Percentiles rank a stretch among this genome's conserved stretches.
phyloP scores from a whole-genome alignment of 2,888 invertebrate genomes.

The Epicampocera succincta region DNA sequence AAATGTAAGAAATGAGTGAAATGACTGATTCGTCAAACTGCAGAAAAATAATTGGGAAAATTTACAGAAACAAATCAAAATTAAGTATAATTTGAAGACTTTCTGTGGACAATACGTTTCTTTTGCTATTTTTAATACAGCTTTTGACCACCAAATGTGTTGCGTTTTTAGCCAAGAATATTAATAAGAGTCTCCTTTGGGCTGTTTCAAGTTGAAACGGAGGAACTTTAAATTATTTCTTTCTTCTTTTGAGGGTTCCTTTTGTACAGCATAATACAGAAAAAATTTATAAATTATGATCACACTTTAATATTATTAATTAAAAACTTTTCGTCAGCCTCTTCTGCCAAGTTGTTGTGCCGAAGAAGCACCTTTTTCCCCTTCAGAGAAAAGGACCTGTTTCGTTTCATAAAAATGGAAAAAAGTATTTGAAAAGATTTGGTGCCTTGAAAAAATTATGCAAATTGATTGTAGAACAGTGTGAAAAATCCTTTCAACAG shows the following conservation, averaged over 20 bases:
- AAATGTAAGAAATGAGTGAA: slow-evolving; percentile 76
- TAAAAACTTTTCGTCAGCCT: slow-evolving; percentile 62
- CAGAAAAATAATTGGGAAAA: slow-evolving; percentile 32
- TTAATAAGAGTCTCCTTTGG: too few species aligned
- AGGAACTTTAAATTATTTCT: slow-evolving; percentile 2
- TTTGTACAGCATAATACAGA: slow-evolving; percentile 15
- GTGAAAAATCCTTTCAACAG: slow-evolving; percentile 69
- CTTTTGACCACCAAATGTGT: too few species aligned
- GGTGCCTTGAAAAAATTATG: slow-evolving; percentile 62
- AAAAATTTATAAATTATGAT: slow-evolving; percentile 63
- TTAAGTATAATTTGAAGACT: too few species aligned
- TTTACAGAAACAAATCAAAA: slow-evolving; percentile 51
- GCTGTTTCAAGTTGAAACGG: not conserved
- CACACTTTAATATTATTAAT: slow-evolving; percentile 63
- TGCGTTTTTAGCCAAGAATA: too few species aligned
- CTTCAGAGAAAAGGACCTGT: slow-evolving; percentile 8
- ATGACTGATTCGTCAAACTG: slow-evolving; percentile 78
- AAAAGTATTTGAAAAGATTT: slow-evolving; percentile 42
- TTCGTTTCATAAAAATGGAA: slow-evolving; percentile 25
- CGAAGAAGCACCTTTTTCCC: slow-evolving; percentile 26
- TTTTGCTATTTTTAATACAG: too few species aligned
- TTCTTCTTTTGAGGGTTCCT: not conserved
- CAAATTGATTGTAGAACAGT: slow-evolving; percentile 59
- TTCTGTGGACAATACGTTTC: too few species aligned
- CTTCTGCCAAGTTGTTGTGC: not conserved